phyloP scores from a whole-genome alignment of 2,888 invertebrate genomes.

The Buathra laborator region DNA sequence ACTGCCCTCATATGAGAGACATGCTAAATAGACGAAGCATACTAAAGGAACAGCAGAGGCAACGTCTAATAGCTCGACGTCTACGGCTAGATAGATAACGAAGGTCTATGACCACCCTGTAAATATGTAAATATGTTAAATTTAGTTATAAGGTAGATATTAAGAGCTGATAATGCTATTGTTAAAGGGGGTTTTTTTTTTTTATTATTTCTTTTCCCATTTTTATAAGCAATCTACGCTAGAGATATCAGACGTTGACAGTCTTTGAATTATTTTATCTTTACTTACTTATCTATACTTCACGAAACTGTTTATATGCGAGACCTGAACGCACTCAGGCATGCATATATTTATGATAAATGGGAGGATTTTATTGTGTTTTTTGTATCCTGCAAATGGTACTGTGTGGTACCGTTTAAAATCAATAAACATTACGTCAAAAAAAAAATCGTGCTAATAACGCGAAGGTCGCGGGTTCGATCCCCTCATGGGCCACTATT shows the following conservation, averaged over 20 bases:
- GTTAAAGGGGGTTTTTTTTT: too few species aligned
- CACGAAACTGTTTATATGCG: too few species aligned
- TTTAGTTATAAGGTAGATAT: neutral
- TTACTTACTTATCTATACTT: too few species aligned
- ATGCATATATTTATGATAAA: too few species aligned
- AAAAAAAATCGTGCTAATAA: constrained; percentile 81
- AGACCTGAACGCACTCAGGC: too few species aligned
- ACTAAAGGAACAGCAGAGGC: neutral
- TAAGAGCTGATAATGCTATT: too few species aligned
- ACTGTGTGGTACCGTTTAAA: neutral
- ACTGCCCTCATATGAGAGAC: neutral
- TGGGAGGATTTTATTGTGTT: neutral
- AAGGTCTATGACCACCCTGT: too few species aligned
- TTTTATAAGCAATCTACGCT: too few species aligned
- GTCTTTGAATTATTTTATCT: too few species aligned
- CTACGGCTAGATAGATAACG: too few species aligned
- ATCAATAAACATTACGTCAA: neutral
- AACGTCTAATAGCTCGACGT: neutral
- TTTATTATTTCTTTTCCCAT: too few species aligned
- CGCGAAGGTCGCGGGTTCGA: constrained; percentile 85
- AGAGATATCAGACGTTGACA: too few species aligned
- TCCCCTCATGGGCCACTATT: constrained; percentile 82
- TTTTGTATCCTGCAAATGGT: neutral
- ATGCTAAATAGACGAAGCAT: neutral
- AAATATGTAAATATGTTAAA: neutral